Evolutionary conservation across 2,113 vertebrate genomes (phyloP), one percentile per base, ranked within the genome.

Genomic region (Scomber scombrus): DNA sequence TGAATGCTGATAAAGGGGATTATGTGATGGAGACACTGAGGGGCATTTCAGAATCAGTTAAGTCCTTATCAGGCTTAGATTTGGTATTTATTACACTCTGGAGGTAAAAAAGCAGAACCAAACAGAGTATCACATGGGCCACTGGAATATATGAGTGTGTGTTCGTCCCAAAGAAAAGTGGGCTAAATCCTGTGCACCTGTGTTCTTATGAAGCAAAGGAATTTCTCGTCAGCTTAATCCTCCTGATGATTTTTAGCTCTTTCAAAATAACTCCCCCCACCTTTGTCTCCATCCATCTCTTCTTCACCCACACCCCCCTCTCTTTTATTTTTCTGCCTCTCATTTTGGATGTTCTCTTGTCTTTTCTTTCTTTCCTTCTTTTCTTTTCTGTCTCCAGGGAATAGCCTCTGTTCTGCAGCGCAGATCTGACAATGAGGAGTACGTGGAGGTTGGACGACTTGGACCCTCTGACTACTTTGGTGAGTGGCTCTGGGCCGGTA

Each of bases 381-480:
- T 75, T 73, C 72, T 82, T 64, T 66, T 60, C 60, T 50, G 51
- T 23, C 90, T 89, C 58, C 91, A 99, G 98, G 98, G 98, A 78
- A 97, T 97, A 0, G 98, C 98, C 40, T 98, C 98, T 0, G 98
- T 99, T 58, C 96, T 99, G 75, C 98, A 99, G 94, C 97, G 98
- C 85, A 90, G 98, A 64, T 98, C 98, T 9, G 97, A 97, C 82
- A 97, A 96, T 0, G 98, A 99, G 89, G 98, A 99, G 85, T 99
- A 99, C 0, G 94, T 99, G 0, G 98, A 99, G 75, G 98, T 99
- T 4, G 98, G 98, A 34, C 96, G 98, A 47, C 97, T 99, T 0
- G 97, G 97, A 57, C 97, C 97, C 3, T 99, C 98, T 0, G 98
- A 99, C 94, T 99, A 99, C 92, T 99, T 99, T 51, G 98, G 98